Evolutionary conservation across 2,797 vertebrate genomes (phyloP), one percentile per base, ranked within the genome.

Genomic region (Tenualosa ilisha): DNA sequence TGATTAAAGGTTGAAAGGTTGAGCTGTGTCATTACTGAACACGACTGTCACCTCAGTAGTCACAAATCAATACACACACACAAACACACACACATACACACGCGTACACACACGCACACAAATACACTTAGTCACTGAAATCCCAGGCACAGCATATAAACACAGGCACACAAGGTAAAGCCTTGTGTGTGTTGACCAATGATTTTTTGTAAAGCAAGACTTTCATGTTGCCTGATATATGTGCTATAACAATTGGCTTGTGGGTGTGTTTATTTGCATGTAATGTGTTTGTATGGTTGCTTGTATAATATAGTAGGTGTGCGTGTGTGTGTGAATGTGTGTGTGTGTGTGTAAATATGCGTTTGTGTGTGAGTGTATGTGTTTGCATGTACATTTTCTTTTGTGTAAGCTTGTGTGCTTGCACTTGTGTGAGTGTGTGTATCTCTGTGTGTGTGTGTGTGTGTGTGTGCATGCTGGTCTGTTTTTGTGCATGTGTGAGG

Each of bases 1-100:
- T 0, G 63, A 1, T 12, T 79, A 79, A 79, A 82, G 53, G 72
- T 81, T 31, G 51, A 86, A 49, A 86, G 17, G 79, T 84, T 56
- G 51, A 79, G 85, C 83, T 88, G 17, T n/a, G 63, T 86, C 43
- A 49, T 86, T 86, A 88, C 82, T 86, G 87, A 81, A 86, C 83
- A 46, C 31, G 20, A 50, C 83, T 56, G 82, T 81, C 84, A 86
- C 75, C 68, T 53, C 8, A 85, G 82, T 83, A 82, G 84, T 82
- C 81, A 83, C 51, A 79, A 83, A 50, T 84, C 37, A 31, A 46
- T 46, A 72, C 17, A 37, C 82, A 65, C 63, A 65, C 26, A 51
- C 49, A 26, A 49, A 82, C 46, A 82, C 22, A 26, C 81, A 51
- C 31, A 7, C 43, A 15, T 9, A 68, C 26, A 37, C 63, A 68